Conservation (phyloP, 2,797 vertebrate genomes). For the Hippopotamyrus pictus region DNA sequence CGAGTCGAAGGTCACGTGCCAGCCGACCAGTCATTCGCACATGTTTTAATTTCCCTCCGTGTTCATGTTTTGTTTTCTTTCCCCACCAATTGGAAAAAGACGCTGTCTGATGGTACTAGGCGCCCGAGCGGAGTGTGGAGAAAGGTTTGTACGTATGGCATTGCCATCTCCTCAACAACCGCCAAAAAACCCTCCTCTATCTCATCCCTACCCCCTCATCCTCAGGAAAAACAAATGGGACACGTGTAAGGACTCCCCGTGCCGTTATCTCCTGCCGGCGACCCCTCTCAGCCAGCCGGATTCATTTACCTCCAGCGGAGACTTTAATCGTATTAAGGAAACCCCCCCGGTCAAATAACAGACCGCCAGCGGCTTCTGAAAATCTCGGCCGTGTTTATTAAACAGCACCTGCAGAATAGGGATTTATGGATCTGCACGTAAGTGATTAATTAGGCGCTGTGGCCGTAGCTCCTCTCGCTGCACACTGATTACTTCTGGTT, state of each 20-base stretch:
- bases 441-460: neutral
- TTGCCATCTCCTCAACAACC: slow-evolving; percentile 10
- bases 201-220: slow-evolving; percentile 18
- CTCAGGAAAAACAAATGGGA: neutral
- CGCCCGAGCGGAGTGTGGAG: slow-evolving; percentile 93
- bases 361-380: neutral
- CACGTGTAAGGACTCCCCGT: neutral
- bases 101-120: slow-evolving; percentile 70
- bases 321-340: neutral
- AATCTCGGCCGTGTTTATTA: neutral
- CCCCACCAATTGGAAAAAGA: slow-evolving; percentile 62
- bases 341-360: neutral
- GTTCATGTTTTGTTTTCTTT: slow-evolving; percentile 37
- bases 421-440: slow-evolving; percentile 7
- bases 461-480: neutral
- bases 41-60: slow-evolving; percentile 41
- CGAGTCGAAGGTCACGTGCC: neutral
- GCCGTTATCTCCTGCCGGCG: neutral
- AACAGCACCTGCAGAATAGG: neutral
- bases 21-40: neutral
- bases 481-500: neutral
- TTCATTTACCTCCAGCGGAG: neutral
- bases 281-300: neutral
- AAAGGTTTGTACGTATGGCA: slow-evolving; percentile 79
- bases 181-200: slow-evolving; percentile 27